phyloP scores from a whole-genome alignment of 2,113 vertebrate species.

The Rhynchomys soricoides region DNA sequence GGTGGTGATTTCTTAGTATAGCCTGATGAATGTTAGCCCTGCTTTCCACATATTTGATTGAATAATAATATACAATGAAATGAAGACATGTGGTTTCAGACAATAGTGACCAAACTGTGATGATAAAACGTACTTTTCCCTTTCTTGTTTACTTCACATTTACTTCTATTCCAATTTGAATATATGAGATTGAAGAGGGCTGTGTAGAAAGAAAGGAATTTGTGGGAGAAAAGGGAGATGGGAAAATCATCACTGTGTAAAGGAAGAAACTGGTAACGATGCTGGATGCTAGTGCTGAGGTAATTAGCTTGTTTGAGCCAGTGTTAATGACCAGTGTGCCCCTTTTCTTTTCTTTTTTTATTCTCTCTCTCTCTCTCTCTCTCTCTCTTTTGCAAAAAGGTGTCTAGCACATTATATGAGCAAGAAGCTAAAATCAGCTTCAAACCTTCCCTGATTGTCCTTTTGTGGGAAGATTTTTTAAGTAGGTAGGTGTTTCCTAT shows the following conservation, averaged over 20 bases:
- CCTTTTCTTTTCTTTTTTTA: not conserved
- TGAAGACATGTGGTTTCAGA: not conserved
- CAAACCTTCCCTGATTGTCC: not conserved
- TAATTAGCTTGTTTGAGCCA: not conserved
- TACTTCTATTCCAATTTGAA: not conserved
- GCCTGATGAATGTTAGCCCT: not conserved
- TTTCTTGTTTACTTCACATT: not conserved
- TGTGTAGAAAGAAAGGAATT: not conserved
- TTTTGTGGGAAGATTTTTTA: conserved; percentile 22
- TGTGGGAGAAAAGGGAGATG: not conserved
- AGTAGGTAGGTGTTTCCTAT: not conserved
- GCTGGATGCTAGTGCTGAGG: not conserved
- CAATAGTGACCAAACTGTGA: not conserved
- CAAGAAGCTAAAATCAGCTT: not conserved
- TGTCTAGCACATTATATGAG: not conserved
- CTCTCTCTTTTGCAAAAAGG: not conserved
- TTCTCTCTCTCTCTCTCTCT: fast-evolving
- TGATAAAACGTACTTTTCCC: not conserved
- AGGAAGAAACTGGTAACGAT: not conserved
- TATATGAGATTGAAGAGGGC: not conserved
- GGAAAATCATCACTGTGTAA: not conserved
- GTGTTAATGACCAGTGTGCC: not conserved
- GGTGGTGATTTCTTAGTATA: not conserved
- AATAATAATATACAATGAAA: not conserved
- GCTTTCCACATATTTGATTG: not conserved